phyloP scores from a whole-genome alignment of 2,888 invertebrate species.

The Calameuta filiformis region DNA sequence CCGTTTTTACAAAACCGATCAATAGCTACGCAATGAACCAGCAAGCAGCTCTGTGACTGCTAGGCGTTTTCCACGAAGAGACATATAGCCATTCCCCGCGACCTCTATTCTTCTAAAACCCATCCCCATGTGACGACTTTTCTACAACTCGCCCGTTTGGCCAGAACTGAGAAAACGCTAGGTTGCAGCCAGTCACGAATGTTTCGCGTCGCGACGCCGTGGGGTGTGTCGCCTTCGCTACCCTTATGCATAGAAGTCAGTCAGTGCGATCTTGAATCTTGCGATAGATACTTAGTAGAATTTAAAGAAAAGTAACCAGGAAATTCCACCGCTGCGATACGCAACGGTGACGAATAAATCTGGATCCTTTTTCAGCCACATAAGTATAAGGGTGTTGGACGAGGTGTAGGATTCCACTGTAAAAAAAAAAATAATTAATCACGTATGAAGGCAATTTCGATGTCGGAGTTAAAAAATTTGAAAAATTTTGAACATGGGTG shows the following conservation, averaged over 20 bases:
- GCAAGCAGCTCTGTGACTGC: neutral
- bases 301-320: neutral
- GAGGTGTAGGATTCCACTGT: too few relatives aligned
- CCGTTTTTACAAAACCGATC: neutral
- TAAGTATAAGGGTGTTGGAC: neutral
- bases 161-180: neutral
- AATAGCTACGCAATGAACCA: neutral
- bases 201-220: neutral
- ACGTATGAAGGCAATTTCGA: neutral
- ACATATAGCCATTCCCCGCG: neutral
- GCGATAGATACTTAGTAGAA: neutral
- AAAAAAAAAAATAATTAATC: neutral
- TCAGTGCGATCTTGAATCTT: neutral
- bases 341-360: neutral
- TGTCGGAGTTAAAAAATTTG: neutral
- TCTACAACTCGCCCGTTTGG: neutral
- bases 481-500: neutral
- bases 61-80: neutral
- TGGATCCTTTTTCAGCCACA: neutral
- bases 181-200: constrained; percentile 23
- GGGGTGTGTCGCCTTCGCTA: neutral
- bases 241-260: neutral
- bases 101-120: neutral
- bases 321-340: neutral
- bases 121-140: neutral